Base-by-base conservation (phyloP, 2,888 invertebrate genomes). In the Oegoconia quadripuncta region DNA sequence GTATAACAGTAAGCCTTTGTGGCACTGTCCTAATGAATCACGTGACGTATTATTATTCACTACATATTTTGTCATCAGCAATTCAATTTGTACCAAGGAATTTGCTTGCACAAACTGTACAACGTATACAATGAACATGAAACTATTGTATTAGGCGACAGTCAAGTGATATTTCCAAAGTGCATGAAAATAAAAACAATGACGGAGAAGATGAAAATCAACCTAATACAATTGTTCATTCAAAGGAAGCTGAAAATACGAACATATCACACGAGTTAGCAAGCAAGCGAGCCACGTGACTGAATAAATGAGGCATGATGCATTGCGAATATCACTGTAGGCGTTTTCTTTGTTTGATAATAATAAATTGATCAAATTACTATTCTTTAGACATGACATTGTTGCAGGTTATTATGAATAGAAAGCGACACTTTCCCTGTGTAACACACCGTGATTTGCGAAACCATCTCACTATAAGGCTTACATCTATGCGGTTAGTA, bases 231-330 rank as follows among this genome's bases (percentile, higher is more conserved):
- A 56, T 52, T 43, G 57, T 55, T 54, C 55, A 50, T 57, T 45
- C 53, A 49, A 46, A 67, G 49, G 52, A 78, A 74, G 75, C 74
- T 69, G 65, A 69, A 74, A 74, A 62, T 58, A 72, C 64, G 48
- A 60, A 64, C 14, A 54, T 63, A 65, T 59, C 65, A 70, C 66
- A 71, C 69, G 65, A 69, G 63, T 64, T 65, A 71, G 75, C 77
- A 82, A 80, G 83, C 82, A 79, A 82, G 80, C 81, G 61, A 61
- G 70, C 60, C 64, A 76, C 74, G 66, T 74, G 73, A 14, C 59
- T 62, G n/a, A n/a, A 68, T 70, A 62, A 58, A 62, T 63, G 57
- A 55, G 47, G 45, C 45, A 53, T 53, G 63, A 73, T 83, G 77
- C 81, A 83, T 78, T 74, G 75, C 82, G 73, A 82, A 81, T 71